A percentile compares a stretch with the other conserved stretches of the same genome.
Evolutionary conservation across 1,140 invertebrate species (phyloP).

Genomic region (Belonocnema kinseyi): DNA sequence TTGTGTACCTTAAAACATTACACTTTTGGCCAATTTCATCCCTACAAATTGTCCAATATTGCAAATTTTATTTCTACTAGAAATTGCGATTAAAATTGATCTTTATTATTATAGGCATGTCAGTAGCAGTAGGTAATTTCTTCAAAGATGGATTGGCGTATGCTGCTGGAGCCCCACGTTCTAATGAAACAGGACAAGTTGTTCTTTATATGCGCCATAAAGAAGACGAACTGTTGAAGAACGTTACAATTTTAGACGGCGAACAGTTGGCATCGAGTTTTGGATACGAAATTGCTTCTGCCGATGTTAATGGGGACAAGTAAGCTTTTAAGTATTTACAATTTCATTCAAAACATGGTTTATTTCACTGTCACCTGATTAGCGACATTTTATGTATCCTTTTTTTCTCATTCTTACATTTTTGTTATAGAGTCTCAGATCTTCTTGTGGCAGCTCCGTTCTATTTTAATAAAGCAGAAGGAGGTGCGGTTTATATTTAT

Average conservation of each 20-base stretch:
- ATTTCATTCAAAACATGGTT: constrained; percentile 9
- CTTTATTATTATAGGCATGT: constrained; percentile 83
- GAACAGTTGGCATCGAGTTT: constrained; percentile 93
- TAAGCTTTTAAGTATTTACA: constrained; percentile 68
- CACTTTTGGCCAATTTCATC: too few relatives aligned
- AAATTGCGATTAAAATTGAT: neutral
- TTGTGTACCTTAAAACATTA: too few relatives aligned
- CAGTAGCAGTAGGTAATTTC: constrained; percentile 88
- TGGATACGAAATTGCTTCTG: constrained; percentile 89
- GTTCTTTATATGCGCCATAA: constrained; percentile 84
- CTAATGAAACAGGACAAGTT: constrained; percentile 90
- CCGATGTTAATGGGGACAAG: constrained; percentile 92
- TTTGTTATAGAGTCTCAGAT: constrained; percentile 83
- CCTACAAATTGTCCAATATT: too few relatives aligned
- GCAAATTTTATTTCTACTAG: too few relatives aligned
- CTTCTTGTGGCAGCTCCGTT: constrained; percentile 94
- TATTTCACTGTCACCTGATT: neutral
- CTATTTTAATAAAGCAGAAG: constrained; percentile 87
- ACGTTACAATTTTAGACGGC: constrained; percentile 82
- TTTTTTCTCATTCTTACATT: neutral
- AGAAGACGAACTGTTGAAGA: constrained; percentile 78
- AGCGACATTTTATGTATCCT: neutral
- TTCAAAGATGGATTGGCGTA: constrained; percentile 81
- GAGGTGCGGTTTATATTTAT: constrained; percentile 95
- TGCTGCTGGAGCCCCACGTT: constrained; percentile 90